These are phyloP conservation scores for Tetramorium simillimum DNA, from an alignment of 1,140 invertebrate genomes.

Conservation along the genomic window DNA sequence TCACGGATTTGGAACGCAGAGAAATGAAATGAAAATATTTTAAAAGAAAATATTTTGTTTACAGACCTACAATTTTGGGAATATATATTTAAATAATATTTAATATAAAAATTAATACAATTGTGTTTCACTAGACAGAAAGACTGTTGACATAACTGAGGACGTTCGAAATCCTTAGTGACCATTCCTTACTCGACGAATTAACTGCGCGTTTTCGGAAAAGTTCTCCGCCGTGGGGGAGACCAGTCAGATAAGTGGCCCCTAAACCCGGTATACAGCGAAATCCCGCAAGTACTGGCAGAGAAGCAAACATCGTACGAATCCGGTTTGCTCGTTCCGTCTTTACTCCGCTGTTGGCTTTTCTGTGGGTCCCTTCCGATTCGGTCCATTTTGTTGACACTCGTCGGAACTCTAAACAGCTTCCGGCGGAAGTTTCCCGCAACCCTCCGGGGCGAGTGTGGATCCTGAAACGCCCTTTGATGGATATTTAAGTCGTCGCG, in stretches of 20 bases:
- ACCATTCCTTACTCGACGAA: background rate
- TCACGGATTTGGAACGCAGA: background rate
- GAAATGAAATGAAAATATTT: background rate
- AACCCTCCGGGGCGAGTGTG: conserved; percentile 35
- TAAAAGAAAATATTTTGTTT: background rate
- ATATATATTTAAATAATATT: background rate
- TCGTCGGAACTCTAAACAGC: conserved; percentile 69
- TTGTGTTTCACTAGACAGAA: background rate
- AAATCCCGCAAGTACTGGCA: conserved; percentile 36
- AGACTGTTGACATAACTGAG: background rate
- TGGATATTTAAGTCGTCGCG: conserved; percentile 67
- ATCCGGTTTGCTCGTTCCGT: conserved; percentile 12
- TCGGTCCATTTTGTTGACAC: conserved; percentile 58
- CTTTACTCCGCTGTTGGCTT: conserved; percentile 39
- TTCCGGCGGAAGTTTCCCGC: conserved; percentile 61
- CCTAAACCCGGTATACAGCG: conserved; percentile 24
- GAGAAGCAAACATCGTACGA: conserved; percentile 44
- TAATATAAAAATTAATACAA: background rate
- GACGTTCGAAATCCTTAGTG: background rate
- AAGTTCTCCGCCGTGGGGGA: conserved; percentile 9
- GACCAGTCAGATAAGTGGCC: conserved; percentile 40
- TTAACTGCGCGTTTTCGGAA: conserved; percentile 33
- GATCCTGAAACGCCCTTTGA: conserved; percentile 61
- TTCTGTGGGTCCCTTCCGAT: conserved; percentile 36
- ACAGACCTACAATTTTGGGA: background rate